Conservation (phyloP, 1,140 invertebrate species). For the Euura saliciscinereae region DNA sequence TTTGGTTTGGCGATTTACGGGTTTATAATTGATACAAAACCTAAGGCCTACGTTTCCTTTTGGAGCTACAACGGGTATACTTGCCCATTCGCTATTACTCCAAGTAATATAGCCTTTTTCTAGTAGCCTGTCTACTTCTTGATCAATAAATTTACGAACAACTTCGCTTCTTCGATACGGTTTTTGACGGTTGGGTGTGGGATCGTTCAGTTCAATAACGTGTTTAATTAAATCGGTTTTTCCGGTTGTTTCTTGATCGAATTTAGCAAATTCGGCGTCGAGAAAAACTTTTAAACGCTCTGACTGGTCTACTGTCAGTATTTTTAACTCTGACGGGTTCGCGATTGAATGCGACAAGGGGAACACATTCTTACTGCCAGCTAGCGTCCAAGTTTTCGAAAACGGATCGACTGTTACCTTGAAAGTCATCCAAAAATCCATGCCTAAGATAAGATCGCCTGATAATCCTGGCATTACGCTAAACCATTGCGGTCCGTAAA, state of each 20-base stretch:
- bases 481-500: slow-evolving; percentile 8
- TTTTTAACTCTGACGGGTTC: slow-evolving; percentile 3
- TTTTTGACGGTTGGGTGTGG: slow-evolving; percentile 22
- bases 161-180: slow-evolving; percentile 23
- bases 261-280: slow-evolving; percentile 18
- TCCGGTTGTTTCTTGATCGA: slow-evolving; percentile 17
- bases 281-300: slow-evolving; percentile 9
- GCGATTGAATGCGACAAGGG: slow-evolving; percentile 6
- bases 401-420: slow-evolving; percentile 10
- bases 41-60: slow-evolving; percentile 15
- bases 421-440: background rate
- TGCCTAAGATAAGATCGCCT: background rate
- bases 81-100: slow-evolving; percentile 23
- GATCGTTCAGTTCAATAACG: slow-evolving; percentile 19
- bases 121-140: slow-evolving; percentile 23
- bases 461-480: background rate
- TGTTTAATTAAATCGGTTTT: slow-evolving; percentile 22
- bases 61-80: slow-evolving; percentile 11
- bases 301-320: slow-evolving; percentile 1
- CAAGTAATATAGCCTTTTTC: slow-evolving; percentile 22
- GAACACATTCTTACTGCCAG: slow-evolving; percentile 17
- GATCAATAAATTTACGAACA: slow-evolving; percentile 13
- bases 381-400: slow-evolving; percentile 16
- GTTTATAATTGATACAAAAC: slow-evolving; percentile 19
- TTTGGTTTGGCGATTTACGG: slow-evolving; percentile 21